Evolutionary conservation across 2,113 vertebrate species (phyloP).

Genomic region (Osmerus eperlanus): DNA sequence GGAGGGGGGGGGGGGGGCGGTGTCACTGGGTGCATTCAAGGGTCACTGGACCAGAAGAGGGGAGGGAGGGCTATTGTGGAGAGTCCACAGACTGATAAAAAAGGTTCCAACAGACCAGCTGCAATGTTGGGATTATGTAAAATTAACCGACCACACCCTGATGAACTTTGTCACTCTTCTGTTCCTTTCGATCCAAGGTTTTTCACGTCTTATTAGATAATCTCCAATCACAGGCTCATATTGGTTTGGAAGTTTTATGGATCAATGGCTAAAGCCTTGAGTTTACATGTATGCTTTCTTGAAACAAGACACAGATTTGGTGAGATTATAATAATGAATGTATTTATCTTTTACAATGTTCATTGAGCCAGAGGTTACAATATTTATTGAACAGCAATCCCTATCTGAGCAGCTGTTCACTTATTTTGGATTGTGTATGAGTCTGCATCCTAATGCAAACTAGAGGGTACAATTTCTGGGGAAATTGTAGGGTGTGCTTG

Average conservation of each 20-base stretch:
- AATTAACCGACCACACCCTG: constrained; percentile 36
- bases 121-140: constrained; percentile 38
- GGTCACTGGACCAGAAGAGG: constrained; percentile 36
- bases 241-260: constrained; percentile 10
- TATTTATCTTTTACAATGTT: no score
- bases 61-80: constrained; percentile 26
- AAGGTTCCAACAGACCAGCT: constrained; percentile 44
- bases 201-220: constrained; percentile 13
- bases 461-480: no score
- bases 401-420: background rate
- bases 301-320: background rate
- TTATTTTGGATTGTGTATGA: no score
- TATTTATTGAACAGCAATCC: background rate
- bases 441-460: no score
- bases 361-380: background rate
- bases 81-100: constrained; percentile 10
- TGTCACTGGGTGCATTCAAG: constrained; percentile 31
- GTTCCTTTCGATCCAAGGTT: background rate
- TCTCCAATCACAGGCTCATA: constrained; percentile 26
- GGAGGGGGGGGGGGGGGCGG: no score
- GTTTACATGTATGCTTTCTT: background rate
- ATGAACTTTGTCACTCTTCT: constrained; percentile 36
- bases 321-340: no score
- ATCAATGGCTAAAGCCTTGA: background rate
- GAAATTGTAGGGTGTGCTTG: no score